Conservation (phyloP, 2,113 vertebrate genomes). For the Entosphenus tridentatus region DNA sequence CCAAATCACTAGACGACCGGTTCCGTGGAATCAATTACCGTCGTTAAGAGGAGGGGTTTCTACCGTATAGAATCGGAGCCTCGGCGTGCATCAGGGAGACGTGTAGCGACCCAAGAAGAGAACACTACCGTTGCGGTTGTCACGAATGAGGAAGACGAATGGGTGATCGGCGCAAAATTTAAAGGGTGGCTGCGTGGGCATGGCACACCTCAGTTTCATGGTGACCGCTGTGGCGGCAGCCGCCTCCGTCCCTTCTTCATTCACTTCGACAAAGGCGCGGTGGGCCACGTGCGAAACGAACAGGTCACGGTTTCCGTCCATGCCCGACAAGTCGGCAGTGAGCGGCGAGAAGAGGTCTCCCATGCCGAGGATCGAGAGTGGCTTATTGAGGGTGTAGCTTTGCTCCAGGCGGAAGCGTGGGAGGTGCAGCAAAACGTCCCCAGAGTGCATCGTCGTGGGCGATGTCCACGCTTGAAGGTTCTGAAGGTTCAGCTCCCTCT, state of each 20-base stretch:
- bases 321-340: slow-evolving; percentile 26
- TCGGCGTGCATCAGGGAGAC: slow-evolving; percentile 22
- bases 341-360: slow-evolving; percentile 22
- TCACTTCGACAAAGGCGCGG: slow-evolving; percentile 25
- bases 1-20: too few relatives aligned
- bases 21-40: too few relatives aligned
- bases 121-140: slow-evolving; percentile 35
- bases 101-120: slow-evolving; percentile 43
- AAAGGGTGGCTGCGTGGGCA: background rate
- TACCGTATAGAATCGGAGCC: background rate
- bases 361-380: slow-evolving; percentile 20
- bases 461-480: slow-evolving; percentile 51
- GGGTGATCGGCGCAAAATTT: slow-evolving; percentile 35
- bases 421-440: slow-evolving; percentile 30
- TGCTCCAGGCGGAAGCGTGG: slow-evolving; percentile 67
- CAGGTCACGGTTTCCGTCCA: slow-evolving; percentile 17
- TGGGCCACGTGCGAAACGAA: slow-evolving; percentile 30
- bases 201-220: slow-evolving; percentile 22
- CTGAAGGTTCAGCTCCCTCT: slow-evolving; percentile 34
- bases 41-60: too few relatives aligned
- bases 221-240: slow-evolving; percentile 21
- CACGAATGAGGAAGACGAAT: slow-evolving; percentile 62
- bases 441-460: slow-evolving; percentile 22
- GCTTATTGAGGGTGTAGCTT: slow-evolving; percentile 29
- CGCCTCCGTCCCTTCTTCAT: slow-evolving; percentile 33